Conservation (phyloP, 2,888 invertebrate species). For the Mycalesis mineus region DNA sequence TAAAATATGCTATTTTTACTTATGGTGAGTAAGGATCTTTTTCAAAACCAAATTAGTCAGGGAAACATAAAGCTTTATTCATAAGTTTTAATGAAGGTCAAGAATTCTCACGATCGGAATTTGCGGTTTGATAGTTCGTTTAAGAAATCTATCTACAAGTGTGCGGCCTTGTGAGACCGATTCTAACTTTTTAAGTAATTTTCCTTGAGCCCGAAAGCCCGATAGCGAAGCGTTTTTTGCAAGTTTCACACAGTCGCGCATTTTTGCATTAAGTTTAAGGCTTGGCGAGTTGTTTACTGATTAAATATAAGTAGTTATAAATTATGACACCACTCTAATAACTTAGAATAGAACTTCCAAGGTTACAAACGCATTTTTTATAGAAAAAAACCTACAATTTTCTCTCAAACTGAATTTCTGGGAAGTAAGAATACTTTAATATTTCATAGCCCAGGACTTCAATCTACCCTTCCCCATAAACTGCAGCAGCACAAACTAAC, state of each 20-base stretch:
- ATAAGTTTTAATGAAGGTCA: slow-evolving; percentile 24
- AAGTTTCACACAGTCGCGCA: slow-evolving; percentile 6
- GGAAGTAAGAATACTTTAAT: too few species aligned
- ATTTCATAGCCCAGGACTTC: too few species aligned
- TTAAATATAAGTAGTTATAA: too few species aligned
- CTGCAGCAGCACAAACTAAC: too few species aligned
- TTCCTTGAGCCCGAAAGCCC: slow-evolving; percentile 15
- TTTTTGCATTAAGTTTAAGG: slow-evolving; percentile 11
- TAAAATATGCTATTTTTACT: too few species aligned
- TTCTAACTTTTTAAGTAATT: slow-evolving; percentile 11
- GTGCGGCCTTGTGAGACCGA: slow-evolving; percentile 10
- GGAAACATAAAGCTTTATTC: slow-evolving; percentile 23
- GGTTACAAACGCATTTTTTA: too few species aligned
- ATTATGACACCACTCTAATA: too few species aligned
- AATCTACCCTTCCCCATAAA: too few species aligned
- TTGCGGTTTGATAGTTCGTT: slow-evolving; percentile 22
- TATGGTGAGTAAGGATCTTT: not conserved
- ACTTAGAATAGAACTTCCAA: too few species aligned
- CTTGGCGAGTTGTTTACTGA: not conserved
- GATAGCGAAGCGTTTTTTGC: slow-evolving; percentile 4
- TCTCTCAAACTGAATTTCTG: too few species aligned
- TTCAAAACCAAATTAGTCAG: slow-evolving; percentile 12
- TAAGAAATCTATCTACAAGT: slow-evolving; percentile 13
- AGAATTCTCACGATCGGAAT: slow-evolving; percentile 20
- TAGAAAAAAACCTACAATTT: too few species aligned